Evolutionary conservation across 2,113 vertebrate species (phyloP).

Genomic region (Chlamydotis undulata): DNA sequence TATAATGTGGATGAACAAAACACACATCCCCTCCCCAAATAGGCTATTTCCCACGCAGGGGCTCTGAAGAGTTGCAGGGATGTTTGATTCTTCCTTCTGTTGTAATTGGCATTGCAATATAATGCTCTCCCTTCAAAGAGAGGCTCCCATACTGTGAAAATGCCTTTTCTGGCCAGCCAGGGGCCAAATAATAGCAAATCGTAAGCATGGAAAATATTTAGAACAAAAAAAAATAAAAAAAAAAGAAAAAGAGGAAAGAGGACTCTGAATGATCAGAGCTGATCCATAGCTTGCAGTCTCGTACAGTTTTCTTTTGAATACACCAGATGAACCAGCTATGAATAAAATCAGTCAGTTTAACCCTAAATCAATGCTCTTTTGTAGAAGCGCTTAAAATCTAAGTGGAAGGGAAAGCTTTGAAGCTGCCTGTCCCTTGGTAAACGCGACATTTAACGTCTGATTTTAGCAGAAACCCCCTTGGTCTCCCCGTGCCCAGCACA

Average conservation of each 20-base stretch:
- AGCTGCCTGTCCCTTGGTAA: conserved; percentile 50
- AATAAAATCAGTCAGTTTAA: conserved; percentile 76
- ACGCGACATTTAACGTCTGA: conserved; percentile 25
- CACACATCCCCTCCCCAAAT: conserved; percentile 21
- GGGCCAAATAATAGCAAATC: conserved; percentile 67
- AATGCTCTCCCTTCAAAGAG: conserved; percentile 26
- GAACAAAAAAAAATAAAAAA: background rate
- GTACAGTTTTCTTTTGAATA: conserved; percentile 67
- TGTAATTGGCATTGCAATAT: conserved; percentile 55
- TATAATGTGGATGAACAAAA: conserved; percentile 43
- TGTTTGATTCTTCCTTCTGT: conserved; percentile 47
- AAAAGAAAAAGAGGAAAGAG: background rate
- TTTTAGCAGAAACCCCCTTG: background rate
- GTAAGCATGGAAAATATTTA: conserved; percentile 66
- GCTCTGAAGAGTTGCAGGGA: conserved; percentile 20
- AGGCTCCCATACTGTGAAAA: conserved; percentile 53
- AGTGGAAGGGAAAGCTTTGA: conserved; percentile 72
- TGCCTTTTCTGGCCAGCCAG: conserved; percentile 50
- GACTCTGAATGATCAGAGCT: conserved; percentile 43
- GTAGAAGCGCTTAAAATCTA: conserved; percentile 71
- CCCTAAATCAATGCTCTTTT: conserved; percentile 74
- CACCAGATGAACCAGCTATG: conserved; percentile 55
- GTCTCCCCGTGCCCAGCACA: background rate
- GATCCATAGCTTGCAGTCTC: conserved; percentile 48
- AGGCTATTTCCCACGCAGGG: conserved; percentile 28